A percentile compares a stretch with the other conserved stretches of the same genome.
Evolutionary conservation across 2,797 vertebrate genomes (phyloP).

Genomic region (Podargus strigoides): DNA sequence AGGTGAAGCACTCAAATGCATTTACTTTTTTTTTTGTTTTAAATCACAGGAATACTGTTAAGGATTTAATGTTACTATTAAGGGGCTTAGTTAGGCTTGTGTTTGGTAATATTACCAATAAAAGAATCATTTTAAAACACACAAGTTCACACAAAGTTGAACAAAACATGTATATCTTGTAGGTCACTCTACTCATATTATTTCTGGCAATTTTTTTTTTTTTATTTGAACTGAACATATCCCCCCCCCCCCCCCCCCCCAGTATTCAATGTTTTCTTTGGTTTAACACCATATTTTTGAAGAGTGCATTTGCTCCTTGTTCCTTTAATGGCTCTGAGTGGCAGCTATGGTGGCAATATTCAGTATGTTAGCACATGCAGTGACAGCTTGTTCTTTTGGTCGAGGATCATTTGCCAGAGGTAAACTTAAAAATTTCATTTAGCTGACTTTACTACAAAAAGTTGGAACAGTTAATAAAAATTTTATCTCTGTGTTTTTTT

Average conservation of each 20-base stretch:
- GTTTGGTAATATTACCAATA: not conserved
- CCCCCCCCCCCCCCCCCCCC: too few relatives aligned
- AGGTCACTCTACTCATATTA: not conserved
- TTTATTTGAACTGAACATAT: not conserved
- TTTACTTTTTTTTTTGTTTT: not conserved
- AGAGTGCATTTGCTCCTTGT: not conserved
- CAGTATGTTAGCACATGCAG: not conserved
- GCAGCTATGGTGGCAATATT: not conserved
- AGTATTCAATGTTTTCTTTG: not conserved
- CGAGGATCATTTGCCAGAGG: not conserved
- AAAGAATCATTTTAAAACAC: not conserved
- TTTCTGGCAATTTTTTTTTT: not conserved
- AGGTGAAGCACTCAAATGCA: not conserved
- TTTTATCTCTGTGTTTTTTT: not conserved
- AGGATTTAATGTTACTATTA: not conserved
- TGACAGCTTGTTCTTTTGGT: not conserved
- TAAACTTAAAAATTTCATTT: not conserved
- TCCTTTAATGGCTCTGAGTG: not conserved
- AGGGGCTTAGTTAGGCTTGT: not conserved
- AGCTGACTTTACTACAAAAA: not conserved
- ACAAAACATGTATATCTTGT: not conserved
- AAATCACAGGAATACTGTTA: not conserved
- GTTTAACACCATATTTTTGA: not conserved
- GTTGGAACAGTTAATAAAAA: constrained; percentile 11
- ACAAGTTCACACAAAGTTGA: not conserved